Percentiles rank a stretch among this genome's conserved stretches.
Evolutionary conservation across 2,888 invertebrate genomes (phyloP).

Genomic region (Pyralis farinalis): DNA sequence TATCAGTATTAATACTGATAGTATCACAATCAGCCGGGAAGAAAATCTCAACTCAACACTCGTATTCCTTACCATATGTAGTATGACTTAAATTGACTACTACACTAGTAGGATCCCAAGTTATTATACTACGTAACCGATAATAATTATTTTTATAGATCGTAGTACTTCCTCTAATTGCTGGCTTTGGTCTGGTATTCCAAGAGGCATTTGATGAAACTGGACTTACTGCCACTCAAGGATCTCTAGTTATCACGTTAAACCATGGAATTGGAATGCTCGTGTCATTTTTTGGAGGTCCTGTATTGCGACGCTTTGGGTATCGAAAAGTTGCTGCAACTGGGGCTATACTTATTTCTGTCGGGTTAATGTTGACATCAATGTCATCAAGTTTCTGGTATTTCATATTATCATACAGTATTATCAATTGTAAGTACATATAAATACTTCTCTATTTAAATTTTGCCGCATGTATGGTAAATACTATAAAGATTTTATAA

Average conservation of each 20-base stretch:
- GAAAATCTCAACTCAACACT: too few species aligned
- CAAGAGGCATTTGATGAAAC: conserved; percentile 82
- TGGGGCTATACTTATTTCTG: conserved; percentile 76
- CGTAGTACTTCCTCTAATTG: conserved; percentile 80
- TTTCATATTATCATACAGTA: conserved; percentile 84
- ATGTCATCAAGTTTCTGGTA: conserved; percentile 77
- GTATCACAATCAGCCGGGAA: too few species aligned
- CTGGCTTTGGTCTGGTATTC: conserved; percentile 85
- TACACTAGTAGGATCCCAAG: too few species aligned
- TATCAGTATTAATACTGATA: too few species aligned
- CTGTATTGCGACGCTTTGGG: conserved; percentile 81
- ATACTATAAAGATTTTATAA: conserved; percentile 57
- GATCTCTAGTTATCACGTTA: conserved; percentile 82
- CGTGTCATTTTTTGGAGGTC: conserved; percentile 84
- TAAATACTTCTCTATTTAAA: conserved; percentile 57
- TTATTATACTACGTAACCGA: too few species aligned
- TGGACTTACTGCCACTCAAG: conserved; percentile 81
- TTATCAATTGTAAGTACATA: conserved; percentile 84
- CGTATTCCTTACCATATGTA: too few species aligned
- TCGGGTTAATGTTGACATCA: conserved; percentile 82
- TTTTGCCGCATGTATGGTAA: too few species aligned
- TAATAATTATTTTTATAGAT: conserved; percentile 44
- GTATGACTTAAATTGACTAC: too few species aligned
- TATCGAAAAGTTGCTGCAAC: conserved; percentile 83
- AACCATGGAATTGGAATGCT: conserved; percentile 86